A percentile compares a stretch with the other conserved stretches of the same genome.
These are phyloP conservation scores for Anoplopoma fimbria DNA, from an alignment of 2,113 vertebrate species.

Conservation along the genomic window DNA sequence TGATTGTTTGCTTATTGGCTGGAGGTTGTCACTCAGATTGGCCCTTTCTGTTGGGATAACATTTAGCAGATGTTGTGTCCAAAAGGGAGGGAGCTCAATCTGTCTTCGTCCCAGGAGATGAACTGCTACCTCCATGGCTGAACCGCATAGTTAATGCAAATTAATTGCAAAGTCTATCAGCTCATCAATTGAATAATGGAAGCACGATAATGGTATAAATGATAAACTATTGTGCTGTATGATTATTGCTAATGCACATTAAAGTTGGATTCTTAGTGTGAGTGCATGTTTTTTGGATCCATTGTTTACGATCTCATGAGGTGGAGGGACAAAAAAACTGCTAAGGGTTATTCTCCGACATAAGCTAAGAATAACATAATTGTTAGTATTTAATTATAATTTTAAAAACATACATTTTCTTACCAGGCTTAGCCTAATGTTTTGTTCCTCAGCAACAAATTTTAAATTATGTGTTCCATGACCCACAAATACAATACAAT, in stretches of 20 bases:
- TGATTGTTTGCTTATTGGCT: conserved; percentile 76
- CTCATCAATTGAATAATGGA: neutral
- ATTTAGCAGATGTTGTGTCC: conserved; percentile 60
- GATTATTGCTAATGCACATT: too few species aligned
- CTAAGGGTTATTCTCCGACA: neutral
- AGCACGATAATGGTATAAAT: neutral
- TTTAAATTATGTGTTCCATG: neutral
- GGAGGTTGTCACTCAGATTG: conserved; percentile 68
- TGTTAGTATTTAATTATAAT: neutral
- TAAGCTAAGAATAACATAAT: neutral
- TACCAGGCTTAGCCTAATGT: neutral
- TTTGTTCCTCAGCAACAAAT: neutral
- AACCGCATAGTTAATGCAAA: neutral
- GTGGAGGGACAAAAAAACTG: neutral
- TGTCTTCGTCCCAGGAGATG: conserved; percentile 33
- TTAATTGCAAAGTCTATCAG: neutral
- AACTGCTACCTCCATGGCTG: conserved; percentile 8
- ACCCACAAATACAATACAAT: neutral
- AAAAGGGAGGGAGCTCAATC: conserved; percentile 49
- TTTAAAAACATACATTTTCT: neutral
- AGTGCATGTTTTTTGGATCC: neutral
- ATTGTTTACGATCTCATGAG: neutral
- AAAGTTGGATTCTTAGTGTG: neutral
- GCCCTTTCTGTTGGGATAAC: conserved; percentile 34
- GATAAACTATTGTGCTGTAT: neutral